Evolutionary conservation across 2,113 vertebrate species (phyloP).

Genomic region (Trogon melanurus): DNA sequence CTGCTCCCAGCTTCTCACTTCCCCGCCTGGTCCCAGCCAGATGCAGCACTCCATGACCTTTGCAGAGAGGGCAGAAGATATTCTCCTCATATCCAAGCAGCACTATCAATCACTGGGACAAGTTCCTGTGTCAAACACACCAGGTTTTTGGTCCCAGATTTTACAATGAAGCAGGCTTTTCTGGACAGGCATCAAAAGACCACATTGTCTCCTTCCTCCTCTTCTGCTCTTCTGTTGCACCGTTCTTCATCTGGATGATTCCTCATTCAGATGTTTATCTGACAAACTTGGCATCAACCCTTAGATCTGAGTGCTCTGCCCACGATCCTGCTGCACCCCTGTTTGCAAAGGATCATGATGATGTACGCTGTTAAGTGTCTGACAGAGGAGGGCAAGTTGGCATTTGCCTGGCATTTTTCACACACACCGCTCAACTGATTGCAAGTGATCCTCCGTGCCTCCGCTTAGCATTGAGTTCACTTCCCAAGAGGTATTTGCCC

Average conservation of each 20-base stretch:
- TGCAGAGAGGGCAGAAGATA: background rate
- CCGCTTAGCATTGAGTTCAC: background rate
- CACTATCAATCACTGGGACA: background rate
- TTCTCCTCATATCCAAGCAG: background rate
- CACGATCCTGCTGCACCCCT: conserved; percentile 22
- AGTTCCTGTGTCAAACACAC: background rate
- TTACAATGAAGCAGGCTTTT: background rate
- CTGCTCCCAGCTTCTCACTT: background rate
- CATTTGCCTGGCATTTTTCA: conserved; percentile 44
- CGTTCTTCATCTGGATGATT: background rate
- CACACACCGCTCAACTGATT: background rate
- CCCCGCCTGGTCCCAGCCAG: background rate
- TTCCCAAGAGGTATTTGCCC: background rate
- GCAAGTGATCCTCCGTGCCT: background rate
- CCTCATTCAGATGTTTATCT: conserved; percentile 41
- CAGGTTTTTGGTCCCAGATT: background rate
- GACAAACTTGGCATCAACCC: background rate
- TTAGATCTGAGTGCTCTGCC: background rate
- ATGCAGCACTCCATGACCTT: background rate
- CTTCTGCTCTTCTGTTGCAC: background rate
- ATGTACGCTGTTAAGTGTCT: background rate
- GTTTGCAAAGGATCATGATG: conserved; percentile 27
- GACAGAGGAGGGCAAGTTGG: conserved; percentile 36
- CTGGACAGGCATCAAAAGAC: background rate
- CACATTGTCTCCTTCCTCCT: background rate